Base-by-base conservation (phyloP, 2,888 invertebrate genomes). In the Parnassius orleans region DNA sequence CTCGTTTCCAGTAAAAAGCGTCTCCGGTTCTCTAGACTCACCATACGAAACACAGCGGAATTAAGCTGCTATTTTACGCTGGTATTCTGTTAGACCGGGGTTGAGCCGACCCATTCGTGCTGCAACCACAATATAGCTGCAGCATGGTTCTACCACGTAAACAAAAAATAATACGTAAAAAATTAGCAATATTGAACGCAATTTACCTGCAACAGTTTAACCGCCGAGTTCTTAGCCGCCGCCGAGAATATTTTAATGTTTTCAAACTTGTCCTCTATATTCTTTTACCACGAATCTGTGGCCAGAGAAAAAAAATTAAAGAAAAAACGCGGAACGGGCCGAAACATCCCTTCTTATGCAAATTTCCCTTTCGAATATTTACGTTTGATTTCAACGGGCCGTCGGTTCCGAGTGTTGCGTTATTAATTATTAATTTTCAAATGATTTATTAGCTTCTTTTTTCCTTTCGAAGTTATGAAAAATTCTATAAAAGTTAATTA, bases 361-460 rank as follows among this genome's bases (percentile, higher is more conserved):
- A 89, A 88, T 87, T 77, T 69, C 73, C 66, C 60, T 66, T 81
- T 79, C 77, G 75, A 78, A 80, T 83, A 84, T 85, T 82, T 79
- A 81, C 83, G 81, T 87, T 86, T 84, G 87, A 89, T 87, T 86
- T 77, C 75, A 77, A 74, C 79, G 73, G 70, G 64, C 82, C 80
- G 82, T 81, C 85, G 80, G 81, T 66, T 74, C 77, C 74, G 72
- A 70, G 75, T 76, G 80, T 78, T 77, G 69, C 77, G 71, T 72
- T 83, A 86, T 88, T 87, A 86, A 89, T 90, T 89, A 90, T 90
- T 90, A 90, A 91, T 90, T 90, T 78, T 69, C 81, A 77, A 86
- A 84, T 89, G 89, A 91, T 90, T 90, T 90, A 90, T 90, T 84
- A 84, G 74, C 78, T 75, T 77, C 75, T 77, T 75, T 76, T 70